phyloP scores from a whole-genome alignment of 2,888 invertebrate genomes.

The Nomada flava region DNA sequence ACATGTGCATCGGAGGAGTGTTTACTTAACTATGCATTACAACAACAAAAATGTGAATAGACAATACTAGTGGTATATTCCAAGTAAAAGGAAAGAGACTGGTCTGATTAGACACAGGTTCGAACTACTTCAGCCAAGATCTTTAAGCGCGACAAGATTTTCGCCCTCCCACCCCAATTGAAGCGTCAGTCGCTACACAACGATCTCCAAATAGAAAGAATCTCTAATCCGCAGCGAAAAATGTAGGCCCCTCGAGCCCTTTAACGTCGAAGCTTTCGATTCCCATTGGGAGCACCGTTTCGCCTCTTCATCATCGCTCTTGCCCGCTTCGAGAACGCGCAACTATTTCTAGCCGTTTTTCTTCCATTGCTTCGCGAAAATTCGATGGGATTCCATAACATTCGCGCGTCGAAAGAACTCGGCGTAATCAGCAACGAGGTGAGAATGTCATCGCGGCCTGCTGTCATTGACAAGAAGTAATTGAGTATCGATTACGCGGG shows the following conservation, averaged over 20 bases:
- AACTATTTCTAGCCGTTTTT: slow-evolving; percentile 21
- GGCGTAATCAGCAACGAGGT: too few relatives aligned
- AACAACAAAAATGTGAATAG: neutral
- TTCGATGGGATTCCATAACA: too few relatives aligned
- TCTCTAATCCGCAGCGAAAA: slow-evolving; percentile 20
- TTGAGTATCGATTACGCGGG: slow-evolving; percentile 55
- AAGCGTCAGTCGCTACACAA: neutral
- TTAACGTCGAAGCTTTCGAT: neutral
- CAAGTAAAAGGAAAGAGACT: neutral
- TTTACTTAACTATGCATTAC: too few relatives aligned
- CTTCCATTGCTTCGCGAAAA: neutral
- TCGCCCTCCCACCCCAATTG: neutral
- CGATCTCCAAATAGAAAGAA: slow-evolving; percentile 18
- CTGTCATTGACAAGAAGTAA: slow-evolving; percentile 45
- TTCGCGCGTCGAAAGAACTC: too few relatives aligned
- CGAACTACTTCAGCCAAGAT: slow-evolving; percentile 44
- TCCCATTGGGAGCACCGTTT: slow-evolving; percentile 1
- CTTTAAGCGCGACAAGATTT: slow-evolving; percentile 5
- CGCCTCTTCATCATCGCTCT: slow-evolving; percentile 10
- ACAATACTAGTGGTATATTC: neutral
- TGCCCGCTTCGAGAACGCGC: slow-evolving; percentile 27
- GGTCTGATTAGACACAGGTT: slow-evolving; percentile 47
- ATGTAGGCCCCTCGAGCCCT: too few relatives aligned
- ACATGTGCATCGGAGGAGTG: too few relatives aligned
- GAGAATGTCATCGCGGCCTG: slow-evolving; percentile 2